phyloP scores from a whole-genome alignment of 2,797 vertebrate species.

The Rhinella marina region DNA sequence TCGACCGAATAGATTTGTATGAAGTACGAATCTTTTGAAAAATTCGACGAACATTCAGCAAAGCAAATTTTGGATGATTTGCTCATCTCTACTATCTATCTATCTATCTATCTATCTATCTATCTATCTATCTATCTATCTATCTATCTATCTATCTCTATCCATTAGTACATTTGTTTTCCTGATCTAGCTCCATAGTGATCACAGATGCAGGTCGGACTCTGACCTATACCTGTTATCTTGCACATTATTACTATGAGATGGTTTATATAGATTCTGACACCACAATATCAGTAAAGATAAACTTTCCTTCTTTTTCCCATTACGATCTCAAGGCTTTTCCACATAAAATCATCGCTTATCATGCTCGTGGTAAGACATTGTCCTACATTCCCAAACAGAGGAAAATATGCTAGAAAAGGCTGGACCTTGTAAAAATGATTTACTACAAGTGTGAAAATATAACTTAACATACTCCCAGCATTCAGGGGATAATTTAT shows the following conservation, averaged over 20 bases:
- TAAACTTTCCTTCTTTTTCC: background rate
- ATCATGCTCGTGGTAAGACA: background rate
- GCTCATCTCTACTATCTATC: too few species aligned
- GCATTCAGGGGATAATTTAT: conserved; percentile 47
- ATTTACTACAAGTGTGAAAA: conserved; percentile 56
- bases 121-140: too few species aligned
- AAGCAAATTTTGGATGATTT: too few species aligned
- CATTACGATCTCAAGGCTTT: background rate
- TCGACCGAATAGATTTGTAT: too few species aligned
- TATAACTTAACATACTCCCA: conserved; percentile 26
- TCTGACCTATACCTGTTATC: conserved; percentile 10
- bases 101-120: too few species aligned
- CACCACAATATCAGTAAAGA: conserved; percentile 35
- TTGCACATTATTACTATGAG: background rate
- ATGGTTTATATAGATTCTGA: conserved; percentile 26
- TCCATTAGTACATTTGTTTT: background rate
- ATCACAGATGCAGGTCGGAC: background rate
- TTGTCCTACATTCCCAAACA: conserved; percentile 20
- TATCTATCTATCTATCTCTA: background rate
- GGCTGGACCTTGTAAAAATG: conserved; percentile 40
- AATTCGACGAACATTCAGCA: too few species aligned
- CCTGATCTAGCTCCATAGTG: background rate
- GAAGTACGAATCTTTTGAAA: too few species aligned
- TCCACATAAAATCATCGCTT: conserved; percentile 27
- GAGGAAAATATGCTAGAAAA: conserved; percentile 34